phyloP scores from a whole-genome alignment of 2,113 vertebrate genomes.

The Pygoscelis antarcticus region DNA sequence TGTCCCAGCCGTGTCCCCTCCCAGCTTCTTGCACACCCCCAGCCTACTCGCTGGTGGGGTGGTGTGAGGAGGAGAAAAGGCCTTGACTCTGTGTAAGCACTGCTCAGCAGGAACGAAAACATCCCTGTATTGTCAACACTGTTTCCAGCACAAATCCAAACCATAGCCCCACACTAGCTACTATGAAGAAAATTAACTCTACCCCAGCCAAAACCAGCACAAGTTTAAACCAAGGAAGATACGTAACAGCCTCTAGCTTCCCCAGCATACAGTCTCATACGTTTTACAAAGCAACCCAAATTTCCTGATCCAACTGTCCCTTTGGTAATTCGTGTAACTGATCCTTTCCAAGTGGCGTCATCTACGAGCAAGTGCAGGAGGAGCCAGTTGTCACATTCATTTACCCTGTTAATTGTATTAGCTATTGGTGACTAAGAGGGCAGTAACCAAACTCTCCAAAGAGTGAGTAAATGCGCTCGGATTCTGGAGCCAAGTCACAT shows the following conservation, averaged over 20 bases:
- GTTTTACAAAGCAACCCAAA: neutral
- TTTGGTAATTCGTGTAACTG: neutral
- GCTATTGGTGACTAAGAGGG: neutral
- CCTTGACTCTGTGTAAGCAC: too few species aligned
- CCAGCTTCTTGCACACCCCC: too few species aligned
- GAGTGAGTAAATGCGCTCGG: fast-evolving
- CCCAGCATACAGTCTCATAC: neutral
- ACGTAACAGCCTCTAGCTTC: neutral
- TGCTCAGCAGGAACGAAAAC: too few species aligned
- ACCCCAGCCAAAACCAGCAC: too few species aligned
- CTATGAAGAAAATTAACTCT: too few species aligned
- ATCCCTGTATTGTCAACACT: too few species aligned
- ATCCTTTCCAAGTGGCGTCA: neutral
- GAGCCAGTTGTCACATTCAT: neutral
- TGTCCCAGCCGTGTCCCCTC: too few species aligned
- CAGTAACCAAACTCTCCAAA: neutral
- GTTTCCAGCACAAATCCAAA: too few species aligned
- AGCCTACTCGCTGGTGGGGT: too few species aligned
- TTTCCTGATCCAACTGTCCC: neutral
- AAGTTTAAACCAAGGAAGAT: neutral
- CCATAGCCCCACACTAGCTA: too few species aligned
- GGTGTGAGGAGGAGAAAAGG: too few species aligned
- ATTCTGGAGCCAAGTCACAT: neutral
- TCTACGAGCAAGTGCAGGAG: neutral
- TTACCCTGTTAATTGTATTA: neutral